These are phyloP conservation scores for Mythimna albipuncta DNA, from an alignment of 2,888 invertebrate species.

Conservation along the genomic window DNA sequence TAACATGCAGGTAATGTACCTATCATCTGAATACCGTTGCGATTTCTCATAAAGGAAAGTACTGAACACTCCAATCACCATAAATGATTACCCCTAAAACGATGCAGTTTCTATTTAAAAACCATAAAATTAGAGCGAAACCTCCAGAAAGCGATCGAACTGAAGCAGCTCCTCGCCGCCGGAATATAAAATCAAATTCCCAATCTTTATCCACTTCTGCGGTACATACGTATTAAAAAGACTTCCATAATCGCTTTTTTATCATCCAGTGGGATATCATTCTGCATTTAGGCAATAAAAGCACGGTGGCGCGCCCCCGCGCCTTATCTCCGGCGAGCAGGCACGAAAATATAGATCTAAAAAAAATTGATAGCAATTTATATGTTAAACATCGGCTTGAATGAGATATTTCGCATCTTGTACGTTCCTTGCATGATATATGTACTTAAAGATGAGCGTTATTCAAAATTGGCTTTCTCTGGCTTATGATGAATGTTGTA, in stretches of 20 bases:
- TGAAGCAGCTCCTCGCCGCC: constrained; percentile 34
- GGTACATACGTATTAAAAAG: constrained; percentile 65
- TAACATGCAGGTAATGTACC: not conserved
- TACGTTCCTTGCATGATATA: constrained; percentile 75
- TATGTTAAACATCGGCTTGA: constrained; percentile 86
- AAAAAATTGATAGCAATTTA: constrained; percentile 88
- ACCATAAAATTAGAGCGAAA: constrained; percentile 25
- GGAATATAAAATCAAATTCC: constrained; percentile 54
- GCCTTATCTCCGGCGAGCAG: constrained; percentile 81
- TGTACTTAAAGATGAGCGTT: constrained; percentile 62
- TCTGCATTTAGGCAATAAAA: constrained; percentile 81
- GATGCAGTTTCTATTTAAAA: constrained; percentile 9
- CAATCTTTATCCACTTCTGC: constrained; percentile 60
- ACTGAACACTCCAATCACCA: not conserved
- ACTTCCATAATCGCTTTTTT: constrained; percentile 71
- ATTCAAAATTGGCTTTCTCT: constrained; percentile 61
- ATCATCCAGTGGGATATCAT: constrained; percentile 75
- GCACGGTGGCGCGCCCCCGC: constrained; percentile 69
- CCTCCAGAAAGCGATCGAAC: constrained; percentile 29
- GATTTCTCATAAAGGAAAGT: not conserved
- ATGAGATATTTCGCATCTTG: constrained; percentile 83
- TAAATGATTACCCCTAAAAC: constrained; percentile 1
- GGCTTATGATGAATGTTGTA: constrained; percentile 57
- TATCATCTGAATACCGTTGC: not conserved
- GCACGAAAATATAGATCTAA: constrained; percentile 84